A percentile compares a stretch with the other conserved stretches of the same genome.
Evolutionary conservation across 2,888 invertebrate genomes (phyloP).

Genomic region (Coleophora flavipennella): DNA sequence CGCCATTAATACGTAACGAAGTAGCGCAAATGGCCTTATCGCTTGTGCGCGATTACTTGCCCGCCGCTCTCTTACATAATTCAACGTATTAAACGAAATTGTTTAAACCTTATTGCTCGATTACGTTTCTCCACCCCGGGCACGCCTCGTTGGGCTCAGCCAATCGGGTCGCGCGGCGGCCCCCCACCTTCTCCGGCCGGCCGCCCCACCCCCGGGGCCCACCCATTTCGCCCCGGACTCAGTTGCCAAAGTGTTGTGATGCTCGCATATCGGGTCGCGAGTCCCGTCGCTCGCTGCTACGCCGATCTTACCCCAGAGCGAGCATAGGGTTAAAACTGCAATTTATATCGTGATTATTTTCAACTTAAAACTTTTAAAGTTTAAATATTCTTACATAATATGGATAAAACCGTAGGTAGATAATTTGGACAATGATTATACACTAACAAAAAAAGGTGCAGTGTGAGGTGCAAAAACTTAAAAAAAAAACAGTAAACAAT

Average conservation of each 20-base stretch:
- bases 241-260: constrained; percentile 38
- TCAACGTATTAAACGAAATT: constrained; percentile 75
- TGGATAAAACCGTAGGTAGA: no score
- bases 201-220: constrained; percentile 20
- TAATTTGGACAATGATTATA: no score
- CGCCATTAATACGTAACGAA: constrained; percentile 73
- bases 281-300: constrained; percentile 27
- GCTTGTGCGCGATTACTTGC: constrained; percentile 73
- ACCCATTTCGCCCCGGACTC: constrained; percentile 13
- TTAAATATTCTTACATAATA: no score
- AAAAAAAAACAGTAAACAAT: no score
- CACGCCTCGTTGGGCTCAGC: constrained; percentile 61
- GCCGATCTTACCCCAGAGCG: no score
- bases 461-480: no score
- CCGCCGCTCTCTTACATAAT: constrained; percentile 72
- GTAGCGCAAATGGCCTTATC: constrained; percentile 73
- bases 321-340: no score
- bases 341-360: no score
- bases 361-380: no score
- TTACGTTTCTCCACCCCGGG: constrained; percentile 67
- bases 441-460: no score
- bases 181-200: constrained; percentile 31
- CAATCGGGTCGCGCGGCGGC: constrained; percentile 41
- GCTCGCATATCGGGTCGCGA: constrained; percentile 38
- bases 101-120: constrained; percentile 75